Evolutionary conservation across 1,140 invertebrate species (phyloP), one percentile per base, ranked within the genome.

Genomic region (Schmidtea mediterranea): DNA sequence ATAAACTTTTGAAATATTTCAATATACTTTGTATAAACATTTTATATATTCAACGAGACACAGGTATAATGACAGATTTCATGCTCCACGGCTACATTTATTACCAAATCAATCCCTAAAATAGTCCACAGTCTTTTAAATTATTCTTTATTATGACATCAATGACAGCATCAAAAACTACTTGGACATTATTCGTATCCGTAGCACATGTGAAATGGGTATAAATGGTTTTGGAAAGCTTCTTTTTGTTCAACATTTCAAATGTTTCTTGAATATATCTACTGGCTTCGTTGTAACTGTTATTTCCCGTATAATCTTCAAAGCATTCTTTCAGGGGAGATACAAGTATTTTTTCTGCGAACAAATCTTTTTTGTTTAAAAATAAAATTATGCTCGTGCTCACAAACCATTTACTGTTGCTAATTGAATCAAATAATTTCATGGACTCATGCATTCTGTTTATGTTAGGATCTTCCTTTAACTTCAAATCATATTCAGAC

Each of bases 61-160:
- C n/a, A n/a, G n/a, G n/a, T n/a, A n/a, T n/a, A n/a, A n/a, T n/a
- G n/a, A n/a, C n/a, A n/a, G n/a, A n/a, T n/a, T n/a, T n/a, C n/a
- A n/a, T n/a, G n/a, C n/a, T n/a, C n/a, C n/a, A n/a, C n/a, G n/a
- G n/a, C n/a, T n/a, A n/a, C n/a, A n/a, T n/a, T n/a, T n/a, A n/a
- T n/a, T n/a, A n/a, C n/a, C n/a, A n/a, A n/a, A n/a, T n/a, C n/a
- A n/a, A n/a, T n/a, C n/a, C n/a, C n/a, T 78, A 90, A 69, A 94
- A 90, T 56, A 97, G 76, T 60, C 89, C 89, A 74, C 86, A 92
- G 67, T 84, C 84, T 69, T 87, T 78, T 58, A 95, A 73, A 75
- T 95, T 95, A 73, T 94, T 95, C 69, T 87, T 87, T 65, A 97
- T 97, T 69, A 97, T 98, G 62, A 97, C 89, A 73, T 97, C 89